Evolutionary conservation across 2,888 invertebrate species (phyloP).

Genomic region (Galeopsomyia nigrocyanea): DNA sequence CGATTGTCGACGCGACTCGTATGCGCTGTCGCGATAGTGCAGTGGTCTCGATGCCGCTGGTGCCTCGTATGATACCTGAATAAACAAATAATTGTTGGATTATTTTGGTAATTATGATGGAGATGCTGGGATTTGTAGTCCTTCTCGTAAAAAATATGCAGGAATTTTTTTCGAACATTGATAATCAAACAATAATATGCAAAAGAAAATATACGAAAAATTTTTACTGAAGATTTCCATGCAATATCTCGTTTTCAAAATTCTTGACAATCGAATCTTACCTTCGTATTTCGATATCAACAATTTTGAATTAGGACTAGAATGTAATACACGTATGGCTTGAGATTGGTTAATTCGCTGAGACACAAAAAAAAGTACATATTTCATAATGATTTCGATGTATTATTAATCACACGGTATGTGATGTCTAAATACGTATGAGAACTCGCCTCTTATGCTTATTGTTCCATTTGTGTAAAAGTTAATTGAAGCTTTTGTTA

Average conservation of each 20-base stretch:
- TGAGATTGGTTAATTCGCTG: constrained; percentile 37
- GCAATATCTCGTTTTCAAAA: no score
- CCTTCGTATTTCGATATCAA: no score
- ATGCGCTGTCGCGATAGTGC: constrained; percentile 77
- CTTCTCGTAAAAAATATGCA: no score
- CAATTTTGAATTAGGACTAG: no score
- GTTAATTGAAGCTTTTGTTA: constrained; percentile 16
- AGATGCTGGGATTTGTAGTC: not conserved
- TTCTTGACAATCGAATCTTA: no score
- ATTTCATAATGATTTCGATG: not conserved
- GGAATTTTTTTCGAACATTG: no score
- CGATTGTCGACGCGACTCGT: constrained; percentile 81
- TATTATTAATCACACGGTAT: constrained; percentile 41
- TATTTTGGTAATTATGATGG: constrained; percentile 13
- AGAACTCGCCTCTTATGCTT: not conserved
- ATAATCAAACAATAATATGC: no score
- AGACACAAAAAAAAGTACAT: constrained; percentile 30
- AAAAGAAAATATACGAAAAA: no score
- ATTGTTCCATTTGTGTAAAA: not conserved
- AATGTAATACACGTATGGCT: no score
- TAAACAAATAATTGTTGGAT: constrained; percentile 41
- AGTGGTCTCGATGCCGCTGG: constrained; percentile 50
- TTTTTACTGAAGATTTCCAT: no score
- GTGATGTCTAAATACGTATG: not conserved
- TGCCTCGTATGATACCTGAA: constrained; percentile 65